Conservation (phyloP, 1,140 invertebrate genomes). For the Aphelinus atriplicis region DNA sequence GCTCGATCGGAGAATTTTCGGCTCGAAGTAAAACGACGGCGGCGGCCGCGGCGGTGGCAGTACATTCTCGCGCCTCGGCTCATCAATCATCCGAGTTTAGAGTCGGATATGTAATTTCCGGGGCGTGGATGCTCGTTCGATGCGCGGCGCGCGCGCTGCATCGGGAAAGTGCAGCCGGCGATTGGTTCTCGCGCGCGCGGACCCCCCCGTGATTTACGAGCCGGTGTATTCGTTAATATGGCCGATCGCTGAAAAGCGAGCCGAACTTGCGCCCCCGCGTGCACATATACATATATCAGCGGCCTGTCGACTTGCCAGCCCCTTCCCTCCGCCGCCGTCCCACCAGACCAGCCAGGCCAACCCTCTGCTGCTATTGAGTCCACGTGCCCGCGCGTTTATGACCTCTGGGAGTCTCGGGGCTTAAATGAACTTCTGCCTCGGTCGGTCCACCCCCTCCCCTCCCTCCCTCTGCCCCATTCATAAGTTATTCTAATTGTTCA, state of each 20-base stretch:
- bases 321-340: no score
- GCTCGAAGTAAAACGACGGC: no score
- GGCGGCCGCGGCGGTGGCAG: no score
- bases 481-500: constrained; percentile 21
- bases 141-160: constrained; percentile 33
- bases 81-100: constrained; percentile 64
- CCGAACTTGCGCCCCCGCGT: constrained; percentile 14
- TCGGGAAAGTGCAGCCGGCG: constrained; percentile 48
- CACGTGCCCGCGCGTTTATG: neutral
- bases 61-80: constrained; percentile 46
- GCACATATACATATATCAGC: neutral
- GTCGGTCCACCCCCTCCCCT: no score
- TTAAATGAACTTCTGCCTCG: constrained; percentile 16
- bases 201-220: constrained; percentile 58
- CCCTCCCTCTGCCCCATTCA: neutral
- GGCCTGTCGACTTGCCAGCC: neutral
- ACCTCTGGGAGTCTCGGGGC: constrained; percentile 14
- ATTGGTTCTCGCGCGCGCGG: constrained; percentile 48
- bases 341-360: no score
- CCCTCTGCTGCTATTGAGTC: no score
- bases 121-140: constrained; percentile 50
- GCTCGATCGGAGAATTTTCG: no score
- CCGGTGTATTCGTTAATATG: constrained; percentile 55
- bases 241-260: constrained; percentile 35
- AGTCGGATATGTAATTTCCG: constrained; percentile 65